A percentile compares a stretch with the other conserved stretches of the same genome.
Evolutionary conservation across 53 echinoderm and acorn worm genomes (phyloP).

Genomic region (Pentamera pediparva): DNA sequence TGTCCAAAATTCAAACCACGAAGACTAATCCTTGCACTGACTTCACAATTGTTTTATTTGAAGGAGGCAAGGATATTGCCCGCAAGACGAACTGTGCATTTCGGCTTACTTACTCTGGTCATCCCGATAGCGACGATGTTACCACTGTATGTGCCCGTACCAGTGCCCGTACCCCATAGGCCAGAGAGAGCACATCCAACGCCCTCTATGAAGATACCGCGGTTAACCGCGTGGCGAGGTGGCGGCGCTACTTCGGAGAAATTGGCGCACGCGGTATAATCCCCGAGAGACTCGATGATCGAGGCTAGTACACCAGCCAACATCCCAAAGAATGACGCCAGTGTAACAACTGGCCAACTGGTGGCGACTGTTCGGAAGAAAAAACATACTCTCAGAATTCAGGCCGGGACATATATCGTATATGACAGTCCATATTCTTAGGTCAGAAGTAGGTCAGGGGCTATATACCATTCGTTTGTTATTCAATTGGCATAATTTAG

Average conservation of each 20-base stretch:
- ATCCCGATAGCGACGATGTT: slow-evolving; percentile 61
- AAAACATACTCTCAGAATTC: too few relatives aligned
- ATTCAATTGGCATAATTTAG: too few relatives aligned
- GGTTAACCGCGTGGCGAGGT: slow-evolving; percentile 77
- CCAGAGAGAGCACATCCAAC: slow-evolving; percentile 71
- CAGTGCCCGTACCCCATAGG: slow-evolving; percentile 75
- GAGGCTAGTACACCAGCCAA: slow-evolving; percentile 51
- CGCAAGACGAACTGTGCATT: too few relatives aligned
- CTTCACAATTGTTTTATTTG: too few relatives aligned
- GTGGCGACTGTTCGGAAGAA: slow-evolving; percentile 70
- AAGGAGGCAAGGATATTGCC: too few relatives aligned
- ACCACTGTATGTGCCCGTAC: slow-evolving; percentile 61
- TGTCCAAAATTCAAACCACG: too few relatives aligned
- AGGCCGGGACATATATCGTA: too few relatives aligned
- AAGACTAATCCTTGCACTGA: too few relatives aligned
- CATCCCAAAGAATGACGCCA: slow-evolving; percentile 53
- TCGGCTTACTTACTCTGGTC: too few relatives aligned
- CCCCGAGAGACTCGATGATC: slow-evolving; percentile 59
- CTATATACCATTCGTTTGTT: too few relatives aligned
- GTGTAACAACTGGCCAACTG: slow-evolving; percentile 42
- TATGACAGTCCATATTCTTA: too few relatives aligned
- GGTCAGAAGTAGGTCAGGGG: too few relatives aligned
- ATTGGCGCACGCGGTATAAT: slow-evolving; percentile 54
- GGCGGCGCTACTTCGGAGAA: slow-evolving; percentile 72
- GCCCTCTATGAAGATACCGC: slow-evolving; percentile 85